Conservation (phyloP, 2,888 invertebrate genomes). For the Apodemia zela region DNA sequence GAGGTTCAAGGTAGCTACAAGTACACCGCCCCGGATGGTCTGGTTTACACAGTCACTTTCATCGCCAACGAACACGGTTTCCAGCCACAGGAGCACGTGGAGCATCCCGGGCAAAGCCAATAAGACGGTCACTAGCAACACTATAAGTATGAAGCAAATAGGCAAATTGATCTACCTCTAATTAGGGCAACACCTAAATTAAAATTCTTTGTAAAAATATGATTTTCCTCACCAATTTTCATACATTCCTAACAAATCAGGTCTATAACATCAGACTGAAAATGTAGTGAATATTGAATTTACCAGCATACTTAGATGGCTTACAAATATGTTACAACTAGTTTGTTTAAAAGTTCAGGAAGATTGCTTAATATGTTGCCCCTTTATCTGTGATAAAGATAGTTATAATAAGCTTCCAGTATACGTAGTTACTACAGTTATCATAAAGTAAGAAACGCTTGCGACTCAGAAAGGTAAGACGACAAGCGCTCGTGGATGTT, state of each 20-base stretch:
- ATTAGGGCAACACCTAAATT: too few relatives aligned
- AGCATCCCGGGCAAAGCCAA: conserved; percentile 44
- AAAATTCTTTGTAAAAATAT: too few relatives aligned
- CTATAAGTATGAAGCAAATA: too few relatives aligned
- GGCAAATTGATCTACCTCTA: too few relatives aligned
- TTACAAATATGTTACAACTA: too few relatives aligned
- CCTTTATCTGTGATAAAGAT: neutral
- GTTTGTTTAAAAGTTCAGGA: too few relatives aligned
- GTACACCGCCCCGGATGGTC: conserved; percentile 76
- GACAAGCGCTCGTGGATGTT: too few relatives aligned
- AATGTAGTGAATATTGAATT: too few relatives aligned
- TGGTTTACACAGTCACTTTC: conserved; percentile 75
- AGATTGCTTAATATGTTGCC: neutral
- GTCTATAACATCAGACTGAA: too few relatives aligned
- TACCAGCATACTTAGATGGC: too few relatives aligned
- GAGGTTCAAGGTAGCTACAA: conserved; percentile 76
- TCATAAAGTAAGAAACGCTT: too few relatives aligned
- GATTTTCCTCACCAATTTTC: neutral
- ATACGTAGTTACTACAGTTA: neutral
- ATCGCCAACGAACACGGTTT: conserved; percentile 81
- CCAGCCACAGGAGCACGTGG: conserved; percentile 68
- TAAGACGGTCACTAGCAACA: conserved; percentile 2
- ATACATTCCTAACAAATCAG: neutral
- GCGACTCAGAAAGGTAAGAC: too few relatives aligned
- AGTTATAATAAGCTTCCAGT: neutral